A percentile compares a stretch with the other conserved stretches of the same genome.
Evolutionary conservation across 2,797 vertebrate species (phyloP).

Genomic region (Coreius guichenoti): DNA sequence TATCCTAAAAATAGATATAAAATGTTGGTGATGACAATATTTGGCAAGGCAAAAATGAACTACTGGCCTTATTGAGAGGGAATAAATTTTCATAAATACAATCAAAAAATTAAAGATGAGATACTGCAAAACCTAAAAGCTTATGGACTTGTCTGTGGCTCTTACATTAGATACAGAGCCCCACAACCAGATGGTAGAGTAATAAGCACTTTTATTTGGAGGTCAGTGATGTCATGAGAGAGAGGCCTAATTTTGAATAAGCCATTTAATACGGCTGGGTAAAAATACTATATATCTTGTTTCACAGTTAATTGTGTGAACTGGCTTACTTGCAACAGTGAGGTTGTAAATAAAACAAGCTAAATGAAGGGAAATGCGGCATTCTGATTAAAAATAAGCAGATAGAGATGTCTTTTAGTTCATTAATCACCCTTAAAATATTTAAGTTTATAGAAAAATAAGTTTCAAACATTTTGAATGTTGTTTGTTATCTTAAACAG

Average conservation of each 20-base stretch:
- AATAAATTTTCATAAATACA: slow-evolving; percentile 6
- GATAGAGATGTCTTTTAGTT: neutral
- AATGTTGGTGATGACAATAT: neutral
- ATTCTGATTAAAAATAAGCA: neutral
- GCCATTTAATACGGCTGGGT: neutral
- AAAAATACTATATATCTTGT: slow-evolving; percentile 21
- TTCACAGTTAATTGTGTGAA: slow-evolving; percentile 1
- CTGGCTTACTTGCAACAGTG: neutral
- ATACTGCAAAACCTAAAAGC: neutral
- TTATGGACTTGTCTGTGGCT: neutral
- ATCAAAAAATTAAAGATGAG: neutral
- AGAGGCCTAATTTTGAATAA: neutral
- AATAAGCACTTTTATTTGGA: slow-evolving; percentile 7
- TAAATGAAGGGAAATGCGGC: neutral
- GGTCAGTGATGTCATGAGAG: slow-evolving; percentile 14
- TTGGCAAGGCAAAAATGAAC: neutral
- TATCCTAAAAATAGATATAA: neutral
- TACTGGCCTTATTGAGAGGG: neutral
- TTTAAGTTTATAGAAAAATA: neutral
- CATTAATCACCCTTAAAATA: neutral
- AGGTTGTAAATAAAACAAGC: slow-evolving; percentile 1
- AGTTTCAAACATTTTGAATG: neutral
- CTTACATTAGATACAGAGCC: neutral
- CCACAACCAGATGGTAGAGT: slow-evolving; percentile 10
- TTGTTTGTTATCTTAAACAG: neutral